Conservation (phyloP, 2,888 invertebrate species). For the Endotricha flammealis region DNA sequence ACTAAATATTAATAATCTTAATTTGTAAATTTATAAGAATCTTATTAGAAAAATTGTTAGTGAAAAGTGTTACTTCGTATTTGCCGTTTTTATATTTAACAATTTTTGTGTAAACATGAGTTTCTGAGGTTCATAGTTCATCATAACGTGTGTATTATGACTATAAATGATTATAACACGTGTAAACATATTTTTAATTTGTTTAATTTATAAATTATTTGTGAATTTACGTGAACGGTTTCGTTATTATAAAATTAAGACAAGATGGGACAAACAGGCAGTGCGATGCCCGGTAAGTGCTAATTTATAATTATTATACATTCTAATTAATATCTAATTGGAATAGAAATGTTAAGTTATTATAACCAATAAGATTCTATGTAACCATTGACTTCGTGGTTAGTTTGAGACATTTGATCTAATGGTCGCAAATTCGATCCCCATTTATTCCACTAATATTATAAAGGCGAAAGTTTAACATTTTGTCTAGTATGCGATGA, state of each 20-base stretch:
- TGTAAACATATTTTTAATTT: no score
- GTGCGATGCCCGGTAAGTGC: conserved; percentile 65
- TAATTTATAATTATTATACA: conserved; percentile 30
- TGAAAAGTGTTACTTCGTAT: conserved; percentile 13
- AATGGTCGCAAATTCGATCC: no score
- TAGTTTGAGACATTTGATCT: no score
- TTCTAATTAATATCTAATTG: conserved; percentile 44
- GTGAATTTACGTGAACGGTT: conserved; percentile 23
- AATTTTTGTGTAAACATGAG: conserved; percentile 47
- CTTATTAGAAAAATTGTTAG: conserved; percentile 28
- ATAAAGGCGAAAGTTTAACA: no score
- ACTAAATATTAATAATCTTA: conserved; percentile 12
- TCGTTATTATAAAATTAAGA: no score
- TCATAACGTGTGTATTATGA: conserved; percentile 35
- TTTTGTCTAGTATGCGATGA: no score
- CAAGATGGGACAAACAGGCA: conserved; percentile 67
- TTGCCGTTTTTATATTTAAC: no score
- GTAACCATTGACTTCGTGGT: no score
- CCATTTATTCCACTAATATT: no score
- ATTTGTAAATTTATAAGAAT: conserved; percentile 24
- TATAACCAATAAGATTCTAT: no score
- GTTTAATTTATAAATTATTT: conserved; percentile 30
- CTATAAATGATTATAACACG: no score
- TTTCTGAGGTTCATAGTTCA: conserved; percentile 51
- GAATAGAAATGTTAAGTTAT: no score